Evolutionary conservation across 2,888 invertebrate genomes (phyloP), one percentile per base, ranked within the genome.

Genomic region (Cistogaster globosa): DNA sequence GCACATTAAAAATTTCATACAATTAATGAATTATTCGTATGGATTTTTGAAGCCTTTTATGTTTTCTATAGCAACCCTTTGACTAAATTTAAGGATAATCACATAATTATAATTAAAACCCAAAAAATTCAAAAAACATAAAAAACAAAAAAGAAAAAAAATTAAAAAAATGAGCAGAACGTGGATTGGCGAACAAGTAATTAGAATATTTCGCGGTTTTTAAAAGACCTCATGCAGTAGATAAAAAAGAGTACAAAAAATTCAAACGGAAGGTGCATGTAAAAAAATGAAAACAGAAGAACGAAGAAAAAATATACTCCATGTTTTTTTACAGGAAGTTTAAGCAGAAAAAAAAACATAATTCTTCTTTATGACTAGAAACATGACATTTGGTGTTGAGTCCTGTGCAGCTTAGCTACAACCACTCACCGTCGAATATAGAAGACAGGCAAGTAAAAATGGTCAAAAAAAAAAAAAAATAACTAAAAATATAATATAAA

Each of bases 171-270:
- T n/a, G n/a, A n/a, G n/a, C n/a, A n/a, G n/a, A n/a, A n/a, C n/a
- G n/a, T n/a, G n/a, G n/a, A n/a, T n/a, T n/a, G n/a, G n/a, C n/a
- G n/a, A n/a, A n/a, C n/a, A n/a, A n/a, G n/a, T n/a, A 87, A 87
- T 88, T 91, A 90, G 88, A 90, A 88, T 88, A 88, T 88, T 86
- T 86, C 88, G 90, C 89, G 89, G 89, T 88, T 91, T 89, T 90
- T 89, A 12, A 36, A 69, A 60, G 51, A 22, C 42, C 26, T 68
- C 76, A 57, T 80, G 78, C 22, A 22, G 45, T 22, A 53, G 32
- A 71, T 45, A 53, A n/a, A 32, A 62, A 55, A 55, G 36, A n/a
- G 22, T 3, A 32, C 53, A 53, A n/a, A n/a, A 32, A 62, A 63
- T n/a, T 18, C 26, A 83, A 87, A 76, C 87, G 86, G 87, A 88